Conservation (phyloP, 2,888 invertebrate genomes). For the Chalcis sispes region DNA sequence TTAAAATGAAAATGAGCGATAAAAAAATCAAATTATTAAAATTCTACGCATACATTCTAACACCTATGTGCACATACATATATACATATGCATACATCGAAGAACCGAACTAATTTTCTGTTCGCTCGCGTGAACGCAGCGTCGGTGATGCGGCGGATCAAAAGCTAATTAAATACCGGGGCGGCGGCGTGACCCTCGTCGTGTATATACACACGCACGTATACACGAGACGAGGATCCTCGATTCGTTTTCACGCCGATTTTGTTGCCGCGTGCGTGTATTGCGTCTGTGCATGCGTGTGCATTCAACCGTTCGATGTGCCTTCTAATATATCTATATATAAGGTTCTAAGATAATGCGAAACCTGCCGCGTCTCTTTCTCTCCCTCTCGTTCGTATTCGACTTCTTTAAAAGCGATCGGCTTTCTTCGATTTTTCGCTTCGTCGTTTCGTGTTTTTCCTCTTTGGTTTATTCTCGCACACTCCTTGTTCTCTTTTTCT, state of each 20-base stretch:
- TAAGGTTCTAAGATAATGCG: constrained; percentile 10
- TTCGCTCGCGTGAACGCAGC: neutral
- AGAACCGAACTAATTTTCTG: constrained; percentile 7
- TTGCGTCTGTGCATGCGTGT: too few species aligned
- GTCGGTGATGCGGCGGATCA: constrained; percentile 41
- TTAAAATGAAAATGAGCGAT: neutral
- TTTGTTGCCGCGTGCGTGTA: constrained; percentile 2
- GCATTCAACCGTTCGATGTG: too few species aligned
- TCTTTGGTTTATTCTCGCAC: too few species aligned
- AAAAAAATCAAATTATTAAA: constrained; percentile 4
- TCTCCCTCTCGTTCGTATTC: too few species aligned
- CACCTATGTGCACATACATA: neutral
- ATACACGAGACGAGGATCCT: neutral
- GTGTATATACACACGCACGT: neutral
- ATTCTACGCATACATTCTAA: constrained; percentile 16
- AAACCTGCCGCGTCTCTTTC: constrained; percentile 6
- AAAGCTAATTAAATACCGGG: constrained; percentile 42
- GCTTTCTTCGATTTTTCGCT: too few species aligned
- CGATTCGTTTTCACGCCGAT: constrained; percentile 42
- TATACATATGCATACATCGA: neutral
- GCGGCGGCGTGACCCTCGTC: constrained; percentile 20
- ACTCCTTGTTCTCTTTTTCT: too few species aligned
- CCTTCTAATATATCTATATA: too few species aligned
- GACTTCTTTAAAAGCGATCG: too few species aligned
- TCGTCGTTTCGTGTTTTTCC: too few species aligned